Evolutionary conservation across 2,113 vertebrate species (phyloP).

Genomic region (Dipodomys merriami): DNA sequence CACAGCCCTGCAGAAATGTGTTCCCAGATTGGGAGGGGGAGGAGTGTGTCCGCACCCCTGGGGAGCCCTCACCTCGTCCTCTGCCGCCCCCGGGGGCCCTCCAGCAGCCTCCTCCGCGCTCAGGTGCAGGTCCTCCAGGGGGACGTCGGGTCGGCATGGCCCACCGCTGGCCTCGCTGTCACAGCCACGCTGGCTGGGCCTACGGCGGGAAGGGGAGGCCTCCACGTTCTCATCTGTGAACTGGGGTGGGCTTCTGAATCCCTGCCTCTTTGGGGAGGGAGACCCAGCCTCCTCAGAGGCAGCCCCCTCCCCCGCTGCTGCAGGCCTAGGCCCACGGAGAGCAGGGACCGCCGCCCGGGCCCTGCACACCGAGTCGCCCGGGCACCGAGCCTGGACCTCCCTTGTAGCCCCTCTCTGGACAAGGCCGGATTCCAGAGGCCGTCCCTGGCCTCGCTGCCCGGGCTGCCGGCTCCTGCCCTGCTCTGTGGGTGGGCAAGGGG

Average conservation of each 20-base stretch:
- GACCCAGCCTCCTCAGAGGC: too few relatives aligned
- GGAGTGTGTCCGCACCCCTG: too few relatives aligned
- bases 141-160: slow-evolving; percentile 83
- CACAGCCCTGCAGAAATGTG: too few relatives aligned
- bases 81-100: neutral
- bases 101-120: slow-evolving; percentile 63
- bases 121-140: slow-evolving; percentile 87
- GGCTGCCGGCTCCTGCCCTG: neutral
- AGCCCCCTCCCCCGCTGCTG: neutral
- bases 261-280: neutral
- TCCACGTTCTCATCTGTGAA: neutral
- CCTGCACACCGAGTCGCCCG: neutral
- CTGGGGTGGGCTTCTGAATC: neutral
- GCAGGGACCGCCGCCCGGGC: neutral
- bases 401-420: neutral
- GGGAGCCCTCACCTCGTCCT: too few relatives aligned
- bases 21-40: too few relatives aligned
- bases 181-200: slow-evolving; percentile 55
- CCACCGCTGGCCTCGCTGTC: slow-evolving; percentile 60
- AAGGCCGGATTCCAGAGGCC: neutral
- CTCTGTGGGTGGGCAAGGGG: fast-evolving
- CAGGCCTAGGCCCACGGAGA: neutral
- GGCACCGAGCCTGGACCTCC: fast-evolving
- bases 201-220: slow-evolving; percentile 26
- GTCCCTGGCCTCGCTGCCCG: too few relatives aligned